A percentile compares a stretch with the other conserved stretches of the same genome.
phyloP scores from a whole-genome alignment of 2,888 invertebrate genomes.

The Rhamphomyia laevipes region DNA sequence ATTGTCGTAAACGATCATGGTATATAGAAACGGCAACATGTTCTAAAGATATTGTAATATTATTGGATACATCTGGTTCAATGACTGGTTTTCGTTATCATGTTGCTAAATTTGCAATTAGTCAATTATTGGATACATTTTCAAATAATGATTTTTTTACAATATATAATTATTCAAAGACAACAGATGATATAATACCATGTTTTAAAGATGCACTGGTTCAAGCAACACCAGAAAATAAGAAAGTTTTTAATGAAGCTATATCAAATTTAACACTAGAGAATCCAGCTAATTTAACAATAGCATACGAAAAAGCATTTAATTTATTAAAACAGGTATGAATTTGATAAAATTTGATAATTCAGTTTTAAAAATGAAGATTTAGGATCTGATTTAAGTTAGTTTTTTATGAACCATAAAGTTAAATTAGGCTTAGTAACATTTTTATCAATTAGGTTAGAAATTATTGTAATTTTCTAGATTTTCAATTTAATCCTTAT shows the following conservation, averaged over 20 bases:
- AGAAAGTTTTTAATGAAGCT: conserved; percentile 57
- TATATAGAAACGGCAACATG: conserved; percentile 97
- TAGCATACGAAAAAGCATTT: conserved; percentile 76
- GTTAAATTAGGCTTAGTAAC: too few relatives aligned
- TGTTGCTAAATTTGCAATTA: conserved; percentile 74
- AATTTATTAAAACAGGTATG: conserved; percentile 60
- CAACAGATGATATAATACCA: conserved; percentile 59
- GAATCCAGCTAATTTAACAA: conserved; percentile 73
- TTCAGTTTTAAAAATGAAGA: too few relatives aligned
- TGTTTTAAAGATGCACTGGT: conserved; percentile 79
- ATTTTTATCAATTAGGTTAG: too few relatives aligned
- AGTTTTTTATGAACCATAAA: too few relatives aligned
- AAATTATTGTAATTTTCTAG: too few relatives aligned
- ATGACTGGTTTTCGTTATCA: conserved; percentile 78
- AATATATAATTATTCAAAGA: conserved; percentile 70
- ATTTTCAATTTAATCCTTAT: too few relatives aligned
- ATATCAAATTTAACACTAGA: conserved; percentile 53
- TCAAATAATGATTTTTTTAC: conserved; percentile 98
- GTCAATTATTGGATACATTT: conserved; percentile 82
- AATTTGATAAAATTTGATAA: neutral
- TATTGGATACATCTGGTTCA: conserved; percentile 91
- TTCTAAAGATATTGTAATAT: conserved; percentile 91
- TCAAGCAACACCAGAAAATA: conserved; percentile 79
- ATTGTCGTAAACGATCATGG: conserved; percentile 88
- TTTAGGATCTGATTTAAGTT: too few relatives aligned